Base-by-base conservation (phyloP, 2,113 vertebrate species). In the Channa argus region DNA sequence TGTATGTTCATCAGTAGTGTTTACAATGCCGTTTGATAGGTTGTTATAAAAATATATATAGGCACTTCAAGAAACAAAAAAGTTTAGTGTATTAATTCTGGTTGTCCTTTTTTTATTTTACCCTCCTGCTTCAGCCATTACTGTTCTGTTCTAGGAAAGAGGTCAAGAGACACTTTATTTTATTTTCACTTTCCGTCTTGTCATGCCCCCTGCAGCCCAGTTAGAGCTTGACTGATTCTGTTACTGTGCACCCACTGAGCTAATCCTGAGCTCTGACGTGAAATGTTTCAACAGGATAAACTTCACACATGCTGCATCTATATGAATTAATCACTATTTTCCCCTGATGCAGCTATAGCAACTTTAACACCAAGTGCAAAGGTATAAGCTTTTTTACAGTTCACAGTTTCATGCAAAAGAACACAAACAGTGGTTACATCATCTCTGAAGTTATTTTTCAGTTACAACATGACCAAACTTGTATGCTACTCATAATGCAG, bases 381-480 rank as follows among this genome's bases (percentile, higher is more conserved):
- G 13, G 24, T 41, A 13, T 38, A 68, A 67, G 41, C 6, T n/a
- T 12, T 61, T 45, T 47, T 46, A 62, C 33, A n/a, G 36, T 45
- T 70, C 37, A 45, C 5, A 56, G 39, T 9, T 46, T 60, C 37
- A 24, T 39, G 43, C 5, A 61, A 71, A 62, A 60, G 54, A 47
- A 15, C 54, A 14, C 71, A 37, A 55, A 8, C 0, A 15, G 3
- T 6, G 0, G 33, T 79, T 79, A 65, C 58, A 50, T 68, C 66
- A 75, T 15, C 51, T 71, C 39, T 54, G 34, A 14, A 56, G 49
- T 55, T 43, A 65, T 34, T 58, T 65, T 74, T 66, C 33, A 64
- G 55, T 62, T 38, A 63, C 56, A 15, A 64, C 83, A 58, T 59
- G 76, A 79, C 49, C 36, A 56, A 69, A 87, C 73, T n/a, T 70